Percentiles rank a stretch among this genome's conserved stretches.
phyloP scores from a whole-genome alignment of 1,140 invertebrate genomes.

The Trachymyrmex cornetzi region DNA sequence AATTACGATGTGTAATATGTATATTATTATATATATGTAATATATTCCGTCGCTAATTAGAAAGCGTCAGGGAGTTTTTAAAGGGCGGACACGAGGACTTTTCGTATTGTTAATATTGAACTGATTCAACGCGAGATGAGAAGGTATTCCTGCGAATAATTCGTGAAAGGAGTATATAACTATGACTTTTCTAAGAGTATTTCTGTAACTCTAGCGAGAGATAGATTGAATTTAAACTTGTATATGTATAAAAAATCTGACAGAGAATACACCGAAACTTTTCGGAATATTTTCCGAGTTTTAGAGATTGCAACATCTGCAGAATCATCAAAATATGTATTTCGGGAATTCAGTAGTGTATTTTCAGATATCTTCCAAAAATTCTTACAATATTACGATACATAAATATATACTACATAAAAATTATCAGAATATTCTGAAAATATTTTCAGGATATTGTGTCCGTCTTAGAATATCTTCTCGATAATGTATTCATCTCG shows the following conservation, averaged over 20 bases:
- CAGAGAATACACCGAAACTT: not conserved
- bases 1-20: constrained; percentile 53
- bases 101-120: not conserved
- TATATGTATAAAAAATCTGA: not conserved
- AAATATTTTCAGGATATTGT: not conserved
- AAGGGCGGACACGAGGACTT: constrained; percentile 54
- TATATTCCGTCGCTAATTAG: constrained; percentile 41
- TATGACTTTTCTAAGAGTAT: constrained; percentile 12
- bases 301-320: not conserved
- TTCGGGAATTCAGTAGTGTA: constrained; percentile 11
- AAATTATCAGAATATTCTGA: not conserved
- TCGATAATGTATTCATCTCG: not conserved
- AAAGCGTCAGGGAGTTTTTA: constrained; percentile 48
- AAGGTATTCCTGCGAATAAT: constrained; percentile 23
- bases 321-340: constrained; percentile 1
- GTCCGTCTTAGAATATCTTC: not conserved
- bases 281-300: not conserved
- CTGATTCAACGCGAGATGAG: not conserved
- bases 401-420: too few relatives aligned
- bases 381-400: not conserved
- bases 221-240: constrained; percentile 8
- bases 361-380: not conserved
- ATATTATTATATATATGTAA: constrained; percentile 38
- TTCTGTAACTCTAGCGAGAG: constrained; percentile 4
- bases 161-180: not conserved